Evolutionary conservation across 2,888 invertebrate genomes (phyloP).

Genomic region (Caenorhabditis sinica): DNA sequence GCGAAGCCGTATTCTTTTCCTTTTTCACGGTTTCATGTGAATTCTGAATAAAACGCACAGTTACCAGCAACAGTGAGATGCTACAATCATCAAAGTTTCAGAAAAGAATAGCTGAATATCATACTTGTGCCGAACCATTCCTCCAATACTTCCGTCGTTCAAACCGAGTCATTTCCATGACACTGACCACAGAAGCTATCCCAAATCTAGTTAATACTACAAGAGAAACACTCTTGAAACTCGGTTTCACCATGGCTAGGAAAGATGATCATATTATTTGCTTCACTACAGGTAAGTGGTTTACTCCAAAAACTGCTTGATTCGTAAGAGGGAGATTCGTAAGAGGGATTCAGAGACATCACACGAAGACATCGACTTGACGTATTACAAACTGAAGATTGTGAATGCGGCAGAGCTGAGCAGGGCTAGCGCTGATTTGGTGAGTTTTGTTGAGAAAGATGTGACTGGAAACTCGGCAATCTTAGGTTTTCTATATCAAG

Average conservation of each 20-base stretch:
- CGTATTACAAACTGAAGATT: slow-evolving; percentile 67
- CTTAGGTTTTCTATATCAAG: no score
- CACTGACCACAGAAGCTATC: slow-evolving; percentile 41
- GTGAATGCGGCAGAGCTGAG: slow-evolving; percentile 45
- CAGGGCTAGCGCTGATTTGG: slow-evolving; percentile 51
- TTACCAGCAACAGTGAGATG: neutral
- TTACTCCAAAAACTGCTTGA: neutral
- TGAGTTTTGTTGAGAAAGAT: slow-evolving; percentile 2
- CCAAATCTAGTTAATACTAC: slow-evolving; percentile 68
- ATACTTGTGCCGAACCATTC: slow-evolving; percentile 80
- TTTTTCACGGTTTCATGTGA: no score
- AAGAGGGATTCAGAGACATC: slow-evolving; percentile 48
- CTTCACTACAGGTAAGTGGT: slow-evolving; percentile 55
- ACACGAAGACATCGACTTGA: slow-evolving; percentile 61
- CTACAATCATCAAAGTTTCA: slow-evolving; percentile 52
- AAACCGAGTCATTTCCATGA: slow-evolving; percentile 73
- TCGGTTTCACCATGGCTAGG: slow-evolving; percentile 69
- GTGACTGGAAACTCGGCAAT: no score
- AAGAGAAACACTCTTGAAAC: slow-evolving; percentile 59
- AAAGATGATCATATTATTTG: slow-evolving; percentile 60
- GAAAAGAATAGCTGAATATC: slow-evolving; percentile 80
- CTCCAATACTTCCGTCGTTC: slow-evolving; percentile 78
- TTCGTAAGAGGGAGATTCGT: no score
- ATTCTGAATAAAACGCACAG: neutral
- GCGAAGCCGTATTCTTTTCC: no score